A percentile compares a stretch with the other conserved stretches of the same genome.
These are phyloP conservation scores for Anneissia japonica DNA, from an alignment of 35 echinoderm and acorn worm genomes.

Conservation along the genomic window DNA sequence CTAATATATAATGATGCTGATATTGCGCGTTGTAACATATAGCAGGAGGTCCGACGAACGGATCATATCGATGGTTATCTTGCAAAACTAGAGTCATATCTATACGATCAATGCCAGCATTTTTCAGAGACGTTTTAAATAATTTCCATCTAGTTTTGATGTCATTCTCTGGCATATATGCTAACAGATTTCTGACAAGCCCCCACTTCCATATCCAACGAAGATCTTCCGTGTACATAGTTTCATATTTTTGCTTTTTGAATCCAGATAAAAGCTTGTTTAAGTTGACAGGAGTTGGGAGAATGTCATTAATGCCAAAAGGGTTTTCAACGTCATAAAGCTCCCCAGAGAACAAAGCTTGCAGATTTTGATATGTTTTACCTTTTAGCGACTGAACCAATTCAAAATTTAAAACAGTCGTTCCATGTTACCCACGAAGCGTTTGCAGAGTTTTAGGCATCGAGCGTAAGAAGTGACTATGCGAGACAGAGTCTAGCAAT, in stretches of 20 bases:
- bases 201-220: conserved; percentile 91
- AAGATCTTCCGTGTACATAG: conserved; percentile 65
- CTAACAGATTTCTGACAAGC: conserved; percentile 60
- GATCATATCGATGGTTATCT: conserved; percentile 60
- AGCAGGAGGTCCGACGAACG: conserved; percentile 50
- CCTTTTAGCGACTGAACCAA: conserved; percentile 78
- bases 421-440: conserved; percentile 30
- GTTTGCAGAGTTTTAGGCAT: conserved; percentile 54
- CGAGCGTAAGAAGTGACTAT: conserved; percentile 74
- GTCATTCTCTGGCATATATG: conserved; percentile 22
- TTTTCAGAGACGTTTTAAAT: conserved; percentile 25
- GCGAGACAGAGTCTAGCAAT: conserved; percentile 80
- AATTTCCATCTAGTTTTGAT: conserved; percentile 56
- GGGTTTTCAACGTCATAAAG: conserved; percentile 40
- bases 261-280: conserved; percentile 28
- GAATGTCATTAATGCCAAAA: conserved; percentile 53
- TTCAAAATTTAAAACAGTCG: conserved; percentile 65
- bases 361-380: conserved; percentile 68
- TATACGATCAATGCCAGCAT: conserved; percentile 46
- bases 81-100: conserved; percentile 56
- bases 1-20: conserved; percentile 67
- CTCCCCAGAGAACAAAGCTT: conserved; percentile 58
- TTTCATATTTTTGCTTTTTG: conserved; percentile 62
- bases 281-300: conserved; percentile 29
- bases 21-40: conserved; percentile 77